Conservation (phyloP, 2,797 vertebrate species). For the Sebastes minor region DNA sequence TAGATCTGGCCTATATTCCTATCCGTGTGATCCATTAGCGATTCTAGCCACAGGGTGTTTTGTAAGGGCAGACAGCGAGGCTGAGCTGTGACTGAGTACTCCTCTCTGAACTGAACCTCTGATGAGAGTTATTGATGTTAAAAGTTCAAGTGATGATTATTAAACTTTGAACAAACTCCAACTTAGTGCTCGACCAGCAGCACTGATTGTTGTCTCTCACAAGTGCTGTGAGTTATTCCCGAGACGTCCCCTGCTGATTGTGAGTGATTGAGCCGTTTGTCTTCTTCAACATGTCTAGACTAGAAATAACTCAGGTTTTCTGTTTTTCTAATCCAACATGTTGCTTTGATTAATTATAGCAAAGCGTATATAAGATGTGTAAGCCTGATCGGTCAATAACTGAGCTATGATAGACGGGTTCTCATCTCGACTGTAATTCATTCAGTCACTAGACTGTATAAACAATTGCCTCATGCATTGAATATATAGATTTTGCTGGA, state of each 20-base stretch:
- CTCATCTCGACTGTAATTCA: constrained; percentile 15
- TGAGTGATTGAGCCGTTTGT: constrained; percentile 40
- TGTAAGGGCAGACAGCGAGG: background rate
- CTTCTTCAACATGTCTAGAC: background rate
- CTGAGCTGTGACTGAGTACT: background rate
- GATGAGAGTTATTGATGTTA: constrained; percentile 14
- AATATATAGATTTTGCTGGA: background rate
- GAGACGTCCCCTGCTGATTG: constrained; percentile 27
- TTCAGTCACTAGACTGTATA: constrained; percentile 9
- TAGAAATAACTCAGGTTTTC: background rate
- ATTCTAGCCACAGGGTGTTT: background rate
- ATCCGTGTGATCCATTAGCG: background rate
- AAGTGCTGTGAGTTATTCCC: background rate
- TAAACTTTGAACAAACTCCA: constrained; percentile 9
- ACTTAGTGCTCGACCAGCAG: background rate
- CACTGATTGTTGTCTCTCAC: constrained; percentile 6
- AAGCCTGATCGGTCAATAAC: constrained; percentile 16
- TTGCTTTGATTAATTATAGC: constrained; percentile 32
- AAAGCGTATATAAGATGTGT: background rate
- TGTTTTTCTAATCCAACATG: constrained; percentile 6
- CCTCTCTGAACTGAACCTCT: constrained; percentile 1
- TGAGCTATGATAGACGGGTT: constrained; percentile 19
- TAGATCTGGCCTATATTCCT: background rate
- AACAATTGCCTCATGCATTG: background rate
- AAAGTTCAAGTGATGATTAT: constrained; percentile 30